Base-by-base conservation (phyloP, 2,888 invertebrate genomes). In the Volucella inanis region DNA sequence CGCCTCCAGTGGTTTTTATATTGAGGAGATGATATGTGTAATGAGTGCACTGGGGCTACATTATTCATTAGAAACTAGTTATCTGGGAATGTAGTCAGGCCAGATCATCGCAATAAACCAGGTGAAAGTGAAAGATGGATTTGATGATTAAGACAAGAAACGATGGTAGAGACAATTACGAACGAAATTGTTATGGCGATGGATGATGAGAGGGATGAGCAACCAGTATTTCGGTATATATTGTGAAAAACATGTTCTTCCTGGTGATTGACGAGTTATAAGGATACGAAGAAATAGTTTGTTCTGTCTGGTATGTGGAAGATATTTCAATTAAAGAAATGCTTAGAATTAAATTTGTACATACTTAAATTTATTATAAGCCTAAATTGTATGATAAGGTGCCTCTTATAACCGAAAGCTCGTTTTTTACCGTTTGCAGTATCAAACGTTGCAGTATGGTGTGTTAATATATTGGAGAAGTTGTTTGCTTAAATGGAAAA, bases 121-220 rank as follows among this genome's bases (percentile, higher is more conserved):
- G 61, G 81, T 82, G 81, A 82, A 82, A 82, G 81, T 82, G 76
- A 77, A 82, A 82, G 70, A 76, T 65, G 70, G 62, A 52, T 59
- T 47, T 54, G 39, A 76, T 39, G 59, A 47, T 65, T 41, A 6
- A 6, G 31, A 6, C 31, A 31, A 31, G 31, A 31, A 31, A 39
- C 45, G 18, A n/a, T 67, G 43, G 55, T 52, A 43, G 65, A 55
- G 61, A 47, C 41, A 49, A 31, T 31, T 31, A 31, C 31, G 31
- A 31, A 31, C 8, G 49, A 55, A 8, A 57, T 18, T 57, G 52
- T 67, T 31, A 9, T n/a, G 12, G 14, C 10, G 18, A 49, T 59
- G 49, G 22, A 39, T 59, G 49, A 31, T 31, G 41, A 22, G 45
- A 68, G 41, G 11, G 49, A 22, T 45, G 18, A 2, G 6, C 3